phyloP scores from a whole-genome alignment of 1,140 invertebrate genomes.

The Platyura marginata region DNA sequence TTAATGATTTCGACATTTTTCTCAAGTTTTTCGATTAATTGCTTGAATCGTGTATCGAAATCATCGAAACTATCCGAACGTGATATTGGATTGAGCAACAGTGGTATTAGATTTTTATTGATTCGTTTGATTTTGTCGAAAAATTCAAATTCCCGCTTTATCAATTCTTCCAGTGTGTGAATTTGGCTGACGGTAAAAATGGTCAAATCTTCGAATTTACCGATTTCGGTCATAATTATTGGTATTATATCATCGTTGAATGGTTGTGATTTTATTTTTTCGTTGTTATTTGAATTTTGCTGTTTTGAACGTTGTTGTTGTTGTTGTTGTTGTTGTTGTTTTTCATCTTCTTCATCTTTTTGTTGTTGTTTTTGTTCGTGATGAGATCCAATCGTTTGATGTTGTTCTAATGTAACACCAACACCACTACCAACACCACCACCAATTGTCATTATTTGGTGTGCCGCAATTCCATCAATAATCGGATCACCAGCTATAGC shows the following conservation, averaged over 20 bases:
- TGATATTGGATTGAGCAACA: conserved; percentile 17
- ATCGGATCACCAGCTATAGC: conserved; percentile 8
- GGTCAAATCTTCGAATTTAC: conserved; percentile 18
- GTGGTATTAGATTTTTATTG: conserved; percentile 16
- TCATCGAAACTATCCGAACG: conserved; percentile 2
- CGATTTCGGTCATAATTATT: conserved; percentile 16
- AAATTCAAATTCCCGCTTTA: conserved; percentile 12
- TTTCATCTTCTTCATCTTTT: not conserved
- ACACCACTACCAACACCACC: not conserved
- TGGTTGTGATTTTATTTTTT: not conserved
- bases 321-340: not conserved
- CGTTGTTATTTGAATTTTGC: not conserved
- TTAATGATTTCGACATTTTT: conserved; percentile 21
- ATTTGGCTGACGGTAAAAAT: conserved; percentile 12
- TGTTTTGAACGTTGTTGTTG: not conserved
- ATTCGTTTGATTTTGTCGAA: conserved; percentile 20
- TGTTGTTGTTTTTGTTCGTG: not conserved
- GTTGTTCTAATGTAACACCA: too few relatives aligned
- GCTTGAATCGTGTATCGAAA: conserved; percentile 9
- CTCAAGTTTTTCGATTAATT: conserved; percentile 17
- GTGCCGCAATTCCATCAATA: not conserved
- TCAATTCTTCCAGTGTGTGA: conserved; percentile 9
- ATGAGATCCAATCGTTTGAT: too few relatives aligned
- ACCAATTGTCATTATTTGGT: not conserved
- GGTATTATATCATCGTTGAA: not conserved